Evolutionary conservation across 2,888 invertebrate species (phyloP).

Genomic region (Himalopsyche anomala): DNA sequence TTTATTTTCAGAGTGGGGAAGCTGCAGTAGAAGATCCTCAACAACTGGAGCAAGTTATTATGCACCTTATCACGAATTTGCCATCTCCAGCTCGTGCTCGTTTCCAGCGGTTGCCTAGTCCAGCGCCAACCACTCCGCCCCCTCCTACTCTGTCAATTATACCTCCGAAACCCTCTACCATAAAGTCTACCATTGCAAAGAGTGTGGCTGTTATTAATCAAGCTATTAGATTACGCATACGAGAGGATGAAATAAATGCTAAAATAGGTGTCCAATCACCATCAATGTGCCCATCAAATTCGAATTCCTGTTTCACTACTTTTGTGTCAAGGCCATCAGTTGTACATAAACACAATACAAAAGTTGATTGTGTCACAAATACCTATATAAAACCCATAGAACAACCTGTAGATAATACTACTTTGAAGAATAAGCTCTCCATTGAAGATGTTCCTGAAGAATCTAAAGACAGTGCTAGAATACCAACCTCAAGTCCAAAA

Average conservation of each 20-base stretch:
- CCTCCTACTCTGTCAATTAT: slow-evolving; percentile 69
- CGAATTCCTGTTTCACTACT: background rate
- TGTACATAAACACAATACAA: slow-evolving; percentile 16
- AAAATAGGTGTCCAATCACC: slow-evolving; percentile 31
- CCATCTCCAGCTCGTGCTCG: slow-evolving; percentile 64
- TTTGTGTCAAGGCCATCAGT: slow-evolving; percentile 16
- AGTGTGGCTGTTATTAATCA: slow-evolving; percentile 71
- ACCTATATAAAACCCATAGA: background rate
- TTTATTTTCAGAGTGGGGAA: slow-evolving; percentile 65
- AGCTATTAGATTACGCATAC: slow-evolving; percentile 51
- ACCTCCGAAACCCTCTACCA: slow-evolving; percentile 70
- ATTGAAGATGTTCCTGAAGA: slow-evolving; percentile 5
- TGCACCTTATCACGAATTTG: slow-evolving; percentile 78
- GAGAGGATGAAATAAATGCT: slow-evolving; percentile 17
- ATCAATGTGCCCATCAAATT: background rate
- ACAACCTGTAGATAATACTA: background rate
- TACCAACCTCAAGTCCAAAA: slow-evolving; percentile 52
- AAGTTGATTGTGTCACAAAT: slow-evolving; percentile 32
- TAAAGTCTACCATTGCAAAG: slow-evolving; percentile 71
- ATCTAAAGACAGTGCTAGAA: slow-evolving; percentile 12
- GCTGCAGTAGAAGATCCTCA: slow-evolving; percentile 78
- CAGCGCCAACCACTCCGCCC: slow-evolving; percentile 51
- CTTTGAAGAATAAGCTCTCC: background rate
- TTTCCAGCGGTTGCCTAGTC: slow-evolving; percentile 60
- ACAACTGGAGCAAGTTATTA: slow-evolving; percentile 79